A percentile compares a stretch with the other conserved stretches of the same genome.
These are phyloP conservation scores for Enteromius viviparus DNA, from an alignment of 2,797 vertebrate species.

Conservation along the genomic window DNA sequence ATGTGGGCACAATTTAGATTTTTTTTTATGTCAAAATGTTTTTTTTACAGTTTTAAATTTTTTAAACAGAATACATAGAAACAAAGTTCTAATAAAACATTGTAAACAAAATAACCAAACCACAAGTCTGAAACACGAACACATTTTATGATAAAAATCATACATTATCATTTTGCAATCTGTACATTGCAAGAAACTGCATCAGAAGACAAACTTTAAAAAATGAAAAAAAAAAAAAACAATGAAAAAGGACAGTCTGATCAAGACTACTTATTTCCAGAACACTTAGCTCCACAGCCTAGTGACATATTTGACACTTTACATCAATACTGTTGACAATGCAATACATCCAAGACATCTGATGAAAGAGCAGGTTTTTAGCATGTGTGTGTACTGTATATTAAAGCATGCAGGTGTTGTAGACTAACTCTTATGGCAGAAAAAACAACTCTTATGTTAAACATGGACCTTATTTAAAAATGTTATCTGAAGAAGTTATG, in stretches of 20 bases:
- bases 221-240: slow-evolving; percentile 68
- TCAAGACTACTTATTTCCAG: slow-evolving; percentile 72
- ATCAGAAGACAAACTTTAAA: slow-evolving; percentile 77
- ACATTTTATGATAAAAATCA: slow-evolving; percentile 84
- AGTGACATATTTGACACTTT: slow-evolving; percentile 77
- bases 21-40: neutral
- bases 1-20: neutral
- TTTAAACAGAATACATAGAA: slow-evolving; percentile 52
- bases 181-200: slow-evolving; percentile 80
- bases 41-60: neutral
- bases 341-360: slow-evolving; percentile 75
- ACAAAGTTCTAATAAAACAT: slow-evolving; percentile 45
- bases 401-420: slow-evolving; percentile 77
- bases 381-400: slow-evolving; percentile 66
- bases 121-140: slow-evolving; percentile 77
- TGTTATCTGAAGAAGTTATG: slow-evolving; percentile 24
- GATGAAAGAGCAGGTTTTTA: slow-evolving; percentile 70
- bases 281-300: slow-evolving; percentile 69
- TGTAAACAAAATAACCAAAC: slow-evolving; percentile 54
- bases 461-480: slow-evolving; percentile 35
- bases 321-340: slow-evolving; percentile 83
- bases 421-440: slow-evolving; percentile 52
- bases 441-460: slow-evolving; percentile 27
- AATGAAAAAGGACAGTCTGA: slow-evolving; percentile 64
- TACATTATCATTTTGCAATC: slow-evolving; percentile 74